Percentiles rank a stretch among this genome's conserved stretches.
These are phyloP conservation scores for Apostichopus leukothele DNA, from an alignment of 53 echinoderm and acorn worm genomes.

Conservation along the genomic window DNA sequence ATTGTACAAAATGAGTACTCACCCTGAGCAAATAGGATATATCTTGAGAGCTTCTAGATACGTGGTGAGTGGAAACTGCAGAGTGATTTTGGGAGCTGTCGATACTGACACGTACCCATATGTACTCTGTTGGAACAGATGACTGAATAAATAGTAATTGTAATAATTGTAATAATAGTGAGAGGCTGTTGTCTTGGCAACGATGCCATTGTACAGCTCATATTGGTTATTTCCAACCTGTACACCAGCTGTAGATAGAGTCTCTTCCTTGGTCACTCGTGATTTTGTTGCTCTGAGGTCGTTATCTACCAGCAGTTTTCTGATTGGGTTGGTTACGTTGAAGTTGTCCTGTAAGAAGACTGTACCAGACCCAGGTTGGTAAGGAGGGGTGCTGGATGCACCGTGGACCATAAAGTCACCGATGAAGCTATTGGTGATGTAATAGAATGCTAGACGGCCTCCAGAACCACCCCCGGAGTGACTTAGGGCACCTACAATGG, in stretches of 20 bases:
- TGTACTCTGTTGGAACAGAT: slow-evolving; percentile 44
- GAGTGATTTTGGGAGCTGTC: slow-evolving; percentile 47
- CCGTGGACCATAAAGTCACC: slow-evolving; percentile 70
- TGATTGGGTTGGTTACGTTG: slow-evolving; percentile 36
- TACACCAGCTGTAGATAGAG: slow-evolving; percentile 55
- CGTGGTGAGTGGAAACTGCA: slow-evolving; percentile 56
- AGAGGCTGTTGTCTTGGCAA: slow-evolving; percentile 49
- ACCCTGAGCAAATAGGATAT: slow-evolving; percentile 70
- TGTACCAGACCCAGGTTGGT: slow-evolving; percentile 69
- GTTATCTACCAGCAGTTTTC: slow-evolving; percentile 75
- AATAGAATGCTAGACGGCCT: slow-evolving; percentile 79
- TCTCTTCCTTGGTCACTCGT: slow-evolving; percentile 52
- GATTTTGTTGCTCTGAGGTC: slow-evolving; percentile 48
- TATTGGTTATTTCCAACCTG: slow-evolving; percentile 33
- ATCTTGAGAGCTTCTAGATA: slow-evolving; percentile 65
- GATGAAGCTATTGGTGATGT: slow-evolving; percentile 71
- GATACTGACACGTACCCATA: background rate
- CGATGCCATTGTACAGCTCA: slow-evolving; percentile 64
- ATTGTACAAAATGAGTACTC: background rate
- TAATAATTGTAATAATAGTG: background rate
- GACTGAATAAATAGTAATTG: slow-evolving; percentile 41
- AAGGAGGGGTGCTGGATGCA: slow-evolving; percentile 55
- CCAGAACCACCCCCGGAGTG: slow-evolving; percentile 76
- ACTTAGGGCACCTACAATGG: slow-evolving; percentile 37
- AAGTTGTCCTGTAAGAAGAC: slow-evolving; percentile 66